These are phyloP conservation scores for Ectemnius continuus DNA, from an alignment of 2,888 invertebrate genomes.

Conservation along the genomic window DNA sequence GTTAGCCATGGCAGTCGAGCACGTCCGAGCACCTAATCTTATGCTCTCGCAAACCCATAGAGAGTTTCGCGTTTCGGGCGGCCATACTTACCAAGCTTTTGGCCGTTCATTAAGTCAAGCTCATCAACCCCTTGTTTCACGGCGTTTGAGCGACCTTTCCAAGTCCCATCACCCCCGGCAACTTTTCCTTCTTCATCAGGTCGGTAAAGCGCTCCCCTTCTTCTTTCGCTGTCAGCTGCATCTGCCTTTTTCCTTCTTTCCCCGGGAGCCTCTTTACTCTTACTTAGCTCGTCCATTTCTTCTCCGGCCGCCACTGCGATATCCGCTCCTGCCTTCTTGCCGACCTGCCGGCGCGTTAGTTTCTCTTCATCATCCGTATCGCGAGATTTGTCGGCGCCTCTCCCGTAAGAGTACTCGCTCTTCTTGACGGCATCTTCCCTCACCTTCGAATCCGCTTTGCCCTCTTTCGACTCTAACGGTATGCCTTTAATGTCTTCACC, in stretches of 20 bases:
- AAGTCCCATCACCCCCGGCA: conserved; percentile 24
- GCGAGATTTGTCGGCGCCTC: conserved; percentile 5
- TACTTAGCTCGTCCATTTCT: conserved; percentile 22
- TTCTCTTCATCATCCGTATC: conserved; percentile 28
- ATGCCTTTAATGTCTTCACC: conserved; percentile 14
- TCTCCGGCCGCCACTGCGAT: background rate
- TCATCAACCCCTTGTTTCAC: conserved; percentile 13
- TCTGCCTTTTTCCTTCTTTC: conserved; percentile 29
- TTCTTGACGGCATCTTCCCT: background rate
- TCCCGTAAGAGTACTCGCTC: conserved; percentile 8
- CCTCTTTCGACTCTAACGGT: background rate
- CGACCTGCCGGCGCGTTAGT: background rate
- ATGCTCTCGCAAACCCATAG: background rate
- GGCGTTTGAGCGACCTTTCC: conserved; percentile 13
- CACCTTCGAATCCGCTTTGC: background rate
- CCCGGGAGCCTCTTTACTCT: conserved; percentile 20
- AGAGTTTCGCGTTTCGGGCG: background rate
- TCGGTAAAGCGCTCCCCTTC: conserved; percentile 18
- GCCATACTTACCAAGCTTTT: conserved; percentile 15
- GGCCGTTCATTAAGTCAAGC: conserved; percentile 30
- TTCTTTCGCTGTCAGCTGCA: conserved; percentile 31
- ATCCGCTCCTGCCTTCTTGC: conserved; percentile 6
- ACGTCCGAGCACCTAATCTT: background rate
- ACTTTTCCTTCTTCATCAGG: conserved; percentile 42
- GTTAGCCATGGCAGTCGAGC: no score